phyloP scores from a whole-genome alignment of 1,140 invertebrate genomes.

The Anadara kagoshimensis region DNA sequence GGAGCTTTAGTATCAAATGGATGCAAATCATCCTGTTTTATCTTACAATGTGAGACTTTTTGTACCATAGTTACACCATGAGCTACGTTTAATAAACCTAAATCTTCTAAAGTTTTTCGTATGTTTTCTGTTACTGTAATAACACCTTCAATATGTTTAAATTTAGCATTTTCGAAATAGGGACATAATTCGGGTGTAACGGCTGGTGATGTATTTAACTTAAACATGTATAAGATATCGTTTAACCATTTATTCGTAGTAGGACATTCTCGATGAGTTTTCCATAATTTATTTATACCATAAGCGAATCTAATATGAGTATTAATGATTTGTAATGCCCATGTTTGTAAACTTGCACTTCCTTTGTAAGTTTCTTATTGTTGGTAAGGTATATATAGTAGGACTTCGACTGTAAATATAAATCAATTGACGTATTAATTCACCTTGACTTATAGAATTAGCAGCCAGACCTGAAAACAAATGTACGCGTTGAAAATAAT shows the following conservation, averaged over 20 bases:
- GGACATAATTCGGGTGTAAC: conserved; percentile 1
- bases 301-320: neutral
- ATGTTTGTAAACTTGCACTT: neutral
- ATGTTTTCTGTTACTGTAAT: conserved; percentile 2
- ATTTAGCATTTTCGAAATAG: conserved; percentile 2
- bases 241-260: neutral
- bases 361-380: neutral
- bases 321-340: neutral
- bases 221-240: neutral
- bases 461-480: neutral
- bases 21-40: neutral
- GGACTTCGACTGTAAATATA: neutral
- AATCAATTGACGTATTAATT: neutral
- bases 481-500: neutral
- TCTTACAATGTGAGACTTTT: neutral
- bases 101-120: neutral
- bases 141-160: neutral
- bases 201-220: neutral
- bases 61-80: conserved; percentile 2
- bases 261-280: neutral
- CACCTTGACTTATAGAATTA: neutral
- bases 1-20: neutral
- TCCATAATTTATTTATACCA: neutral
- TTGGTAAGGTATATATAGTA: neutral
- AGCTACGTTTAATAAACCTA: neutral